These are phyloP conservation scores for Cryptosula pallasiana DNA, from an alignment of 2,888 invertebrate species.

Conservation along the genomic window DNA sequence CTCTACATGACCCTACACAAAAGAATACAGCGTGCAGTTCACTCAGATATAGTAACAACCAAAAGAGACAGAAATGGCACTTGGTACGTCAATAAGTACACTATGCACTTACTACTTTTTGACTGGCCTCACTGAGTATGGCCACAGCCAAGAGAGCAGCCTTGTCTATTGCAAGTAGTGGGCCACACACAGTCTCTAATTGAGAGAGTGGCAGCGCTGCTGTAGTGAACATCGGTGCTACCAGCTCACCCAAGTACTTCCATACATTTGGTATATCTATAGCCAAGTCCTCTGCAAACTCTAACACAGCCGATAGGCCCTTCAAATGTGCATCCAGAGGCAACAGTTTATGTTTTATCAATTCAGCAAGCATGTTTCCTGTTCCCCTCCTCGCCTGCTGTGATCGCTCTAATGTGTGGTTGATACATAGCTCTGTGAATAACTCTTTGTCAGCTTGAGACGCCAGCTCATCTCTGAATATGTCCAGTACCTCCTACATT, in stretches of 20 bases:
- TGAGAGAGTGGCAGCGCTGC: constrained; percentile 39
- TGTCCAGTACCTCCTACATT: constrained; percentile 51
- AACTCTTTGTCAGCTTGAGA: constrained; percentile 37
- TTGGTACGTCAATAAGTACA: too few species aligned
- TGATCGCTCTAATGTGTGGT: constrained; percentile 47
- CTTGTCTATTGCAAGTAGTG: constrained; percentile 37
- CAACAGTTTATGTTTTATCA: constrained; percentile 56
- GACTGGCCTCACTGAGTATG: constrained; percentile 56
- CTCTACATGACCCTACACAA: constrained; percentile 44
- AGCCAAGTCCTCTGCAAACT: constrained; percentile 65
- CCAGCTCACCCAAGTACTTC: constrained; percentile 70
- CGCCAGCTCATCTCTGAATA: constrained; percentile 44
- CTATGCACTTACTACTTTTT: constrained; percentile 43
- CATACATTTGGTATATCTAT: constrained; percentile 82
- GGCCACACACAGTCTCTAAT: constrained; percentile 41
- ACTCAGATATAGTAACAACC: constrained; percentile 44
- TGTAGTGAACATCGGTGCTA: constrained; percentile 55
- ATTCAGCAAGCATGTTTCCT: constrained; percentile 58
- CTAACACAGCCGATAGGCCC: constrained; percentile 52
- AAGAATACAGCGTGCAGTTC: constrained; percentile 23
- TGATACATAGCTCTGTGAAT: constrained; percentile 43
- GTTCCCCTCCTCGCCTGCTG: constrained; percentile 45
- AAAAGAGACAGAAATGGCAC: too few species aligned
- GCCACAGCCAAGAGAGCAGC: constrained; percentile 59
- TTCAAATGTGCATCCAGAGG: constrained; percentile 55